A percentile compares a stretch with the other conserved stretches of the same genome.
phyloP scores from a whole-genome alignment of 2,113 vertebrate species.

The Mirza zaza region DNA sequence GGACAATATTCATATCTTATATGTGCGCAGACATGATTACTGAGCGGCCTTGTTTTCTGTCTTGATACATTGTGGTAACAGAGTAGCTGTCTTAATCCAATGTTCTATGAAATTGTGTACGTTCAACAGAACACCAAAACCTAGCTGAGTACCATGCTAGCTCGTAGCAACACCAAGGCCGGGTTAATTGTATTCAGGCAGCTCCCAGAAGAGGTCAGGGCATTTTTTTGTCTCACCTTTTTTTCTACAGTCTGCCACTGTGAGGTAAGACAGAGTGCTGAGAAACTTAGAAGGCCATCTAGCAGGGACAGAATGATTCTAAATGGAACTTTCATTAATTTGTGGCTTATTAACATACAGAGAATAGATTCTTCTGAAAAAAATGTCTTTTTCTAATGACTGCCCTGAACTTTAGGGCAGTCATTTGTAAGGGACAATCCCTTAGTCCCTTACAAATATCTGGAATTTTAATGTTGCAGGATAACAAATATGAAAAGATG shows the following conservation, averaged over 20 bases:
- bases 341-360: fast-evolving
- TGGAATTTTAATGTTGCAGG: background rate
- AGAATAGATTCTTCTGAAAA: background rate
- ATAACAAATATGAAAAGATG: background rate
- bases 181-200: background rate
- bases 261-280: background rate
- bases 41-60: background rate
- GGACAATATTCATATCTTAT: background rate
- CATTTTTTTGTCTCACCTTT: background rate
- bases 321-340: fast-evolving
- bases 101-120: background rate
- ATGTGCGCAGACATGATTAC: fast-evolving
- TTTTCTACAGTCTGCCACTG: background rate
- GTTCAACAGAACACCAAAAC: background rate
- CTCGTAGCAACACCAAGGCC: fast-evolving
- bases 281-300: no score
- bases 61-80: fast-evolving
- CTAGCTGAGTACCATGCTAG: background rate
- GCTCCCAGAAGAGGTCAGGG: background rate
- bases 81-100: background rate
- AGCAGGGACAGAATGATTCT: background rate
- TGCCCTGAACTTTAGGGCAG: background rate
- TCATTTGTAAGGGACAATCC: no score
- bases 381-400: fast-evolving
- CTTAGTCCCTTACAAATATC: background rate